These are phyloP conservation scores for Poeciliopsis occidentalis DNA, from an alignment of 2,113 vertebrate species.

Conservation along the genomic window DNA sequence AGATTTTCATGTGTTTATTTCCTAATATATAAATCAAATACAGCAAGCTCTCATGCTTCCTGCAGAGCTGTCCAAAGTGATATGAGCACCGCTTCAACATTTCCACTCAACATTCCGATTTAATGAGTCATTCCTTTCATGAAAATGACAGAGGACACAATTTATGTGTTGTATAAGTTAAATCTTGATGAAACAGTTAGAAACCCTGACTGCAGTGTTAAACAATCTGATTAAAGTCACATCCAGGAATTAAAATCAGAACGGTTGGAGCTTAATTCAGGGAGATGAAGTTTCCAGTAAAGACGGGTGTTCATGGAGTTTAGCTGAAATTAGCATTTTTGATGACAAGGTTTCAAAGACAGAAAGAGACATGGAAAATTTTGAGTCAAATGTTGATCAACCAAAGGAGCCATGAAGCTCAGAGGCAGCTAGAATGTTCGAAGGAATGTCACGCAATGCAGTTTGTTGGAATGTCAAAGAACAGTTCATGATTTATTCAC, in stretches of 20 bases:
- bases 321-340: too few relatives aligned
- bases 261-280: conserved; percentile 17
- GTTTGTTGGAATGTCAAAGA: conserved; percentile 38
- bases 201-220: conserved; percentile 38
- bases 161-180: conserved; percentile 60
- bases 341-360: too few relatives aligned
- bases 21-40: not conserved
- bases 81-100: conserved; percentile 11
- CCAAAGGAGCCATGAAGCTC: conserved; percentile 11
- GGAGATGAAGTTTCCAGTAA: conserved; percentile 11
- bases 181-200: conserved; percentile 40
- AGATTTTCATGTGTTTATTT: not conserved
- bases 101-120: conserved; percentile 37
- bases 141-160: conserved; percentile 56
- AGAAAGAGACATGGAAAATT: conserved; percentile 3
- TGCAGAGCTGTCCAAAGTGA: conserved; percentile 2
- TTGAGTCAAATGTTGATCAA: conserved; percentile 24
- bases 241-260: conserved; percentile 30
- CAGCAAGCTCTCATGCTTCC: not conserved
- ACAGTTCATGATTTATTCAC: conserved; percentile 55
- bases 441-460: conserved; percentile 21
- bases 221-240: conserved; percentile 49
- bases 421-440: conserved; percentile 21
- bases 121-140: conserved; percentile 49
- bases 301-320: not conserved